These are phyloP conservation scores for Drosophila littoralis DNA, from an alignment of 1,140 invertebrate species.

Conservation along the genomic window DNA sequence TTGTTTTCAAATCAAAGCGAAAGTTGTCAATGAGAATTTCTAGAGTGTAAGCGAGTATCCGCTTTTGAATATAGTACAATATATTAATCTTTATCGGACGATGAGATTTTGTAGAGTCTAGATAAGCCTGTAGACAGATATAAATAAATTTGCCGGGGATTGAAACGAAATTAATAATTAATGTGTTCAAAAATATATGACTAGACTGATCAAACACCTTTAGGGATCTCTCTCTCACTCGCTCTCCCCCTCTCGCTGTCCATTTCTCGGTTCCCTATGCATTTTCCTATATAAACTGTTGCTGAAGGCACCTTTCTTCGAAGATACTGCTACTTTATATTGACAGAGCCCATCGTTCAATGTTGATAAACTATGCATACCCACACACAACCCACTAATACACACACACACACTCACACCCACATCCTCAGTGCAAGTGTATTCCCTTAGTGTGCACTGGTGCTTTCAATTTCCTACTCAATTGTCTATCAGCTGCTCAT, in stretches of 20 bases:
- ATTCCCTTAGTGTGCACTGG: not conserved
- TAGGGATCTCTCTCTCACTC: not conserved
- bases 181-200: too few relatives aligned
- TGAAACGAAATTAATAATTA: too few relatives aligned
- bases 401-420: not conserved
- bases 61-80: too few relatives aligned
- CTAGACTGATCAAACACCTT: too few relatives aligned
- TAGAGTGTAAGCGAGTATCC: too few relatives aligned
- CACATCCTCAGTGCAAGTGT: not conserved
- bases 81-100: too few relatives aligned
- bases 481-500: slow-evolving; percentile 50
- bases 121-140: not conserved
- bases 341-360: slow-evolving; percentile 20
- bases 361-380: slow-evolving; percentile 40
- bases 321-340: slow-evolving; percentile 1
- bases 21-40: too few relatives aligned
- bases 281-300: not conserved
- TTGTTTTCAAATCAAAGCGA: too few relatives aligned
- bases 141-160: too few relatives aligned
- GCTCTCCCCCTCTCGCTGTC: not conserved
- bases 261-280: not conserved
- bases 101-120: not conserved
- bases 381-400: not conserved
- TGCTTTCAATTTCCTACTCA: slow-evolving; percentile 43
- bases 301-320: too few relatives aligned